Conservation (phyloP, 2,888 invertebrate genomes). For the Drosophila diplacantha region DNA sequence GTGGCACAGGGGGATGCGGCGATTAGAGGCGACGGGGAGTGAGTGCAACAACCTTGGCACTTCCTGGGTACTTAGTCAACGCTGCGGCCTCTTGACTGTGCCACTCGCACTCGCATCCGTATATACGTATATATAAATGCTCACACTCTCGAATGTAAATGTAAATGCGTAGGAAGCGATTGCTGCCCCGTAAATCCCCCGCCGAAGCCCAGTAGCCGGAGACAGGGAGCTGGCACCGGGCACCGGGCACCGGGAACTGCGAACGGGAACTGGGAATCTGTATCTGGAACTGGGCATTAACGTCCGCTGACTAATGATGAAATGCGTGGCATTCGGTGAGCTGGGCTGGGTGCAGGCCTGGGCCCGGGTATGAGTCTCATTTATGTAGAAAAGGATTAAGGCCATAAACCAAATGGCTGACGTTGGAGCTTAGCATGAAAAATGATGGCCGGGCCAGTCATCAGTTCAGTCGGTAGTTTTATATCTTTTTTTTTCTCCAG, state of each 20-base stretch:
- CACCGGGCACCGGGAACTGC: neutral
- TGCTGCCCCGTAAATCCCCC: constrained; percentile 14
- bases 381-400: constrained; percentile 72
- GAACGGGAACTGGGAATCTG: constrained; percentile 14
- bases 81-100: constrained; percentile 63
- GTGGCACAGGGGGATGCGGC: neutral
- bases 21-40: constrained; percentile 32
- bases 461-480: constrained; percentile 51
- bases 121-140: constrained; percentile 28
- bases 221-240: constrained; percentile 19
- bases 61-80: constrained; percentile 72
- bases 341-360: constrained; percentile 29
- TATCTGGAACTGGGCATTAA: constrained; percentile 62
- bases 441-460: constrained; percentile 67
- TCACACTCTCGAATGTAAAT: constrained; percentile 44
- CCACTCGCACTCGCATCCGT: constrained; percentile 15
- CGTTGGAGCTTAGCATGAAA: constrained; percentile 72
- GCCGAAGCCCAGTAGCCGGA: constrained; percentile 51
- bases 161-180: constrained; percentile 62
- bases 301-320: constrained; percentile 69
- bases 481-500: constrained; percentile 20
- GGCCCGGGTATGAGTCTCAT: constrained; percentile 52
- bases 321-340: constrained; percentile 69
- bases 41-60: constrained; percentile 73
- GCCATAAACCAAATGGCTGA: constrained; percentile 72